Base-by-base conservation (phyloP, 2,113 vertebrate genomes). In the Cepphus grylle region DNA sequence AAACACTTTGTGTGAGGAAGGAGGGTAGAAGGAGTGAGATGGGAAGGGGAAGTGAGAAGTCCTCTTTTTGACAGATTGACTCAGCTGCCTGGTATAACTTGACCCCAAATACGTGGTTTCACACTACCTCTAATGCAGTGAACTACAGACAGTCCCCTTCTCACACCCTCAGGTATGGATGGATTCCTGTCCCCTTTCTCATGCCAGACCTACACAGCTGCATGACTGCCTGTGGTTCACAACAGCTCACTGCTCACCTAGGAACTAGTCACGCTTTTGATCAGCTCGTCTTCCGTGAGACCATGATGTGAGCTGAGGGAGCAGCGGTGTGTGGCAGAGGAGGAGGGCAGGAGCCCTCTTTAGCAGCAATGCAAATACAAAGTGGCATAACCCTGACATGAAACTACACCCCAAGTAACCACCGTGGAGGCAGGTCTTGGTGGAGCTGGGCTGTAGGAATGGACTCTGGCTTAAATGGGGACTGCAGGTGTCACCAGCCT, bases 1-100 rank as follows among this genome's bases (percentile, higher is more conserved):
- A 65, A 70, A 76, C 0, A 2, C 23, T 13, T 9, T 42, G 52
- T 0, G 0, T 8, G 78, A 90, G 66, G 30, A 82, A 53, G 56
- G 42, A 91, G 52, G 2, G 40, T 59, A 78, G 21, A 30, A 88
- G 42, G 74, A 69, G 25, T n/a, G 34, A 92, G 58, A 43, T n/a
- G 63, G 45, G 30, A 53, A 86, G 18, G 32, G 71, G 58, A 92
- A 92, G 55, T 65, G 72, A 80, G 34, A 73, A 77, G 49, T 6
- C 12, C 11, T 84, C n/a, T 67, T 72, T 79, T 36, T 49, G 56
- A 56, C 40, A 53, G 19, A 34, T 29, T 90, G 58, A 45, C 66
- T 85, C 53, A 82, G 34, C 18, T 80, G 23, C 47, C 74, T 72
- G 40, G 12, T 82, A 23, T 61, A 80, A 80, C 49, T 65, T 77